Base-by-base conservation (phyloP, 2,113 vertebrate genomes). In the Ammodytes dubius region DNA sequence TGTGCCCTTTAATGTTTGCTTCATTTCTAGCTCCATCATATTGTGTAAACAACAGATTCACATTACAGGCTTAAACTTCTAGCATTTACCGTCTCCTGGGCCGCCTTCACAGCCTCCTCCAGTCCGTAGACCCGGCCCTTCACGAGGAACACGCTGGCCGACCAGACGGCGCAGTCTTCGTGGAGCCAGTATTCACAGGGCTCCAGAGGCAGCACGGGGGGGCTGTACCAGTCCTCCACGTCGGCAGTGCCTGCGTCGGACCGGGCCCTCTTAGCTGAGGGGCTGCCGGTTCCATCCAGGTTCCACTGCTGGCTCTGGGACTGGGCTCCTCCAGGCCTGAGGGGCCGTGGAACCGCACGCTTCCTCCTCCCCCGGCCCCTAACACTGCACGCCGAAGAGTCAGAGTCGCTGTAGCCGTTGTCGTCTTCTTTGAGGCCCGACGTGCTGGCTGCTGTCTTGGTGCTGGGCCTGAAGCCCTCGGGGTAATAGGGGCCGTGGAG, bases 401-500 rank as follows among this genome's bases (percentile, higher is more conserved):
- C 94, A 0, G 94, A 93, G 58, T 95, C 93, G 7, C 93, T 95
- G 71, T 58, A 85, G 14, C 89, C 89, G 0, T 91, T 90, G 47
- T 83, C 84, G 0, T 87, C 74, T 17, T 56, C 84, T 63, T 95
- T 94, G 8, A 89, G 70, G 10, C 74, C 77, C 4, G 87, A 42
- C 10, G 10, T 42, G 43, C 75, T 67, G 6, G 81, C 46, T 7
- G 82, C 68, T 14, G 71, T 65, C 88, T 94, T 95, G 60, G 87
- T 17, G 17, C 53, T 83, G 0, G 90, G 84, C 66, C 76, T 90
- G 86, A 92, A 90, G 2, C 93, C 95, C n/a, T 95, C 93, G 0
- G 95, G 91, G 78, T 95, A 96, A 66, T 96, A 96, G 1, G 95
- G 95, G 2, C 95, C 95, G 15, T 95, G 94, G 54, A 96, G 93